A percentile compares a stretch with the other conserved stretches of the same genome.
phyloP scores from a whole-genome alignment of 1,140 invertebrate genomes.

The Hirudo medicinalis region DNA sequence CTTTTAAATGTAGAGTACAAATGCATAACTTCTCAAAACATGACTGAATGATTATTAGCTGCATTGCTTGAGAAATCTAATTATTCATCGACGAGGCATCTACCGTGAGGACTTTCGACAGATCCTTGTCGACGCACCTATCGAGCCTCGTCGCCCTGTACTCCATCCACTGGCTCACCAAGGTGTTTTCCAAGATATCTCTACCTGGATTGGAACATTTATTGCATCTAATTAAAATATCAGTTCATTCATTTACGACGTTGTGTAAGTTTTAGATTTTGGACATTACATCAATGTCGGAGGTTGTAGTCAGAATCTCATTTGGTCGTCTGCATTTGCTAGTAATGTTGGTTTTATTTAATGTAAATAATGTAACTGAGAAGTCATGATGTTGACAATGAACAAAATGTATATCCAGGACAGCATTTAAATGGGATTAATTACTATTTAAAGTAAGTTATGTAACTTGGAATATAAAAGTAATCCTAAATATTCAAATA shows the following conservation, averaged over 20 bases:
- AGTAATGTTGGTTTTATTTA: too few relatives aligned
- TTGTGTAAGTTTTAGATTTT: too few relatives aligned
- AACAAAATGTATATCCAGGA: neutral
- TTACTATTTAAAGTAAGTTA: neutral
- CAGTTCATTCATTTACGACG: too few relatives aligned
- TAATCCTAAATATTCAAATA: neutral
- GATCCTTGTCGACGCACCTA: conserved; percentile 20
- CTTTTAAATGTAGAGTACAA: neutral
- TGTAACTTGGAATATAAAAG: neutral
- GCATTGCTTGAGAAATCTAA: neutral
- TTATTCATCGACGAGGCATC: too few relatives aligned
- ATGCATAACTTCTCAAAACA: neutral
- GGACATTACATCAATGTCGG: too few relatives aligned
- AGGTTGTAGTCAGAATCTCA: too few relatives aligned
- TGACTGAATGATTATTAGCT: neutral
- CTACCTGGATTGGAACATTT: conserved; percentile 15
- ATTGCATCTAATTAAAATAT: neutral
- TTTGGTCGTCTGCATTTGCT: too few relatives aligned
- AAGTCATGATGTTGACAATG: neutral
- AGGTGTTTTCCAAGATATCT: conserved; percentile 26
- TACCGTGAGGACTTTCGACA: too few relatives aligned
- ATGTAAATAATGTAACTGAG: neutral
- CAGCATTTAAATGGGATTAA: neutral
- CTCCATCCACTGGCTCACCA: conserved; percentile 31
- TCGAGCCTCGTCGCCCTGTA: conserved; percentile 27